phyloP scores from a whole-genome alignment of 2,888 invertebrate genomes.

The Drosophila mayaguana region DNA sequence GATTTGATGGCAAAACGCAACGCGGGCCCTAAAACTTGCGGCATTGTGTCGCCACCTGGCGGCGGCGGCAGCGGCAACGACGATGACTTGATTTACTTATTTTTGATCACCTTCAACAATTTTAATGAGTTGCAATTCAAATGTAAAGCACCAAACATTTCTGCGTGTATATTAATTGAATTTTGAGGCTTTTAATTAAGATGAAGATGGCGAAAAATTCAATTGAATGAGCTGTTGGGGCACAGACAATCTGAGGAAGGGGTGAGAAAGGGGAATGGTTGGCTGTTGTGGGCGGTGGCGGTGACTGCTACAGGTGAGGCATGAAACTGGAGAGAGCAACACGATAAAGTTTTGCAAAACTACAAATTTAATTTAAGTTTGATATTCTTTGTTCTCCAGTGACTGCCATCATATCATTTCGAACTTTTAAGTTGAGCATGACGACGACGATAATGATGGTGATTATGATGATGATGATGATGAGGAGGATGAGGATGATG shows the following conservation, averaged over 20 bases:
- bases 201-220: slow-evolving; percentile 32
- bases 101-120: slow-evolving; percentile 47
- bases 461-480: slow-evolving; percentile 4
- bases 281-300: neutral
- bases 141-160: slow-evolving; percentile 50
- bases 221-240: slow-evolving; percentile 45
- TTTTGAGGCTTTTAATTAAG: slow-evolving; percentile 71
- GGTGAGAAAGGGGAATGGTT: neutral
- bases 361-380: slow-evolving; percentile 85
- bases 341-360: slow-evolving; percentile 83
- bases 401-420: slow-evolving; percentile 59
- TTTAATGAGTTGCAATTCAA: slow-evolving; percentile 75
- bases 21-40: slow-evolving; percentile 38
- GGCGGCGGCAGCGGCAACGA: slow-evolving; percentile 1
- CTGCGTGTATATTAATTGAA: slow-evolving; percentile 56
- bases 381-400: slow-evolving; percentile 78
- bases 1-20: slow-evolving; percentile 34
- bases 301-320: slow-evolving; percentile 32
- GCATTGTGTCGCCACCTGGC: slow-evolving; percentile 63
- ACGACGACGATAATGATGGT: slow-evolving; percentile 12
- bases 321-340: slow-evolving; percentile 28
- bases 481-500: neutral
- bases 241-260: neutral
- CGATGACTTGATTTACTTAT: slow-evolving; percentile 21
- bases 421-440: slow-evolving; percentile 39